Base-by-base conservation (phyloP, 2,888 invertebrate genomes). In the Antheraea yamamai region DNA sequence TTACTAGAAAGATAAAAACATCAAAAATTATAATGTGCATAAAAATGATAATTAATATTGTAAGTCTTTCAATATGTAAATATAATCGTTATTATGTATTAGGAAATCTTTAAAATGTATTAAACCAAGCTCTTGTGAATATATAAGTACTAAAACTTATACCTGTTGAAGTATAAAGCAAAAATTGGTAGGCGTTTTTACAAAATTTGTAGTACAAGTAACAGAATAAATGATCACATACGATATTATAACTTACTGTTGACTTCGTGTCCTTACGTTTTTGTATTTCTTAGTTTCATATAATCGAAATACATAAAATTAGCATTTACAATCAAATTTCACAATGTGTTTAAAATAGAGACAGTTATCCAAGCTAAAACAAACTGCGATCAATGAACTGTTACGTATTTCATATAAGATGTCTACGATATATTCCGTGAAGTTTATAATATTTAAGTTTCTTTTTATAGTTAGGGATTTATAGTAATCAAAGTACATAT, bases 1-100 rank as follows among this genome's bases (percentile, higher is more conserved):
- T 51, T 47, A 75, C 47, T 61, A 72, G 23, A 26, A 26, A 71
- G 74, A 75, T 51, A 72, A 71, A 18, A 74, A 39, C 58, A 47
- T 71, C 71, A 58, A 74, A 58, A 12, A 35, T 23, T 61, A 55
- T 58, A 58, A 39, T 39, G 7, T 39, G 2, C 39, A n/a, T 68
- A 39, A 70, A 39, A 70, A 20, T 39, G 10, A 10, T 39, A 70
- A 35, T 35, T 1, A 70, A 39, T 39, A 70, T 18, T 70, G 14
- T 35, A n/a, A 70, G 20, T 70, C 10, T 35, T 68, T 35, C 14
- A 2, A 16, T 20, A 70, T 70, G 70, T 39, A 70, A 70, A 70
- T 70, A 70, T 70, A 39, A 39, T 20, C 70, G 39, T 39, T 70
- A 39, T 70, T 70, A 18, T 39, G 20, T 68, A 68, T 35, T 68